Evolutionary conservation across 2,797 vertebrate genomes (phyloP).

Genomic region (Danio choprae): DNA sequence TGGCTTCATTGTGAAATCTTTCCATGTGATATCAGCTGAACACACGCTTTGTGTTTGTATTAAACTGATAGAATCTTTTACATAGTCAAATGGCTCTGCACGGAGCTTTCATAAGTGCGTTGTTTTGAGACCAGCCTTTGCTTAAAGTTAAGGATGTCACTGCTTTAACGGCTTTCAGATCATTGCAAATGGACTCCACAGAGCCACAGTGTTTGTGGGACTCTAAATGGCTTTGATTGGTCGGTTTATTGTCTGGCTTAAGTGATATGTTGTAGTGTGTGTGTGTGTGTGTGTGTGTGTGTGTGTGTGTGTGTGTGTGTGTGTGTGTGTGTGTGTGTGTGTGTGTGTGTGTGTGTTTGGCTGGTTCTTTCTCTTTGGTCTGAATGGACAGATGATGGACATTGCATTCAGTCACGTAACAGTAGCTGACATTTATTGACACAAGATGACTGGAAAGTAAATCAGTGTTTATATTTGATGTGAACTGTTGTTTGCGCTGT

Average conservation of each 20-base stretch:
- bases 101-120: not conserved
- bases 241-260: constrained; percentile 16
- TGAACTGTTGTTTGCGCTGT: not conserved
- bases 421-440: constrained; percentile 19
- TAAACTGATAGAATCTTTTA: not conserved
- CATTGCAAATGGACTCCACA: not conserved
- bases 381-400: constrained; percentile 19
- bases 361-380: constrained; percentile 11
- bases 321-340: not conserved
- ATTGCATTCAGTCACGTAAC: not conserved
- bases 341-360: not conserved
- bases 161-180: constrained; percentile 21
- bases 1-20: not conserved
- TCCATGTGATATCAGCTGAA: not conserved
- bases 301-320: not conserved
- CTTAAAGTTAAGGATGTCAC: constrained; percentile 10
- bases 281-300: not conserved
- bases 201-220: not conserved
- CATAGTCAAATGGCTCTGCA: constrained; percentile 11
- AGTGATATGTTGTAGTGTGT: constrained; percentile 18
- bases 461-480: not conserved
- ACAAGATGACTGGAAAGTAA: not conserved
- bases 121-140: not conserved
- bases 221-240: not conserved
- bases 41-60: not conserved